Evolutionary conservation across 2,797 vertebrate species (phyloP).

Genomic region (Acanthopagrus latus): DNA sequence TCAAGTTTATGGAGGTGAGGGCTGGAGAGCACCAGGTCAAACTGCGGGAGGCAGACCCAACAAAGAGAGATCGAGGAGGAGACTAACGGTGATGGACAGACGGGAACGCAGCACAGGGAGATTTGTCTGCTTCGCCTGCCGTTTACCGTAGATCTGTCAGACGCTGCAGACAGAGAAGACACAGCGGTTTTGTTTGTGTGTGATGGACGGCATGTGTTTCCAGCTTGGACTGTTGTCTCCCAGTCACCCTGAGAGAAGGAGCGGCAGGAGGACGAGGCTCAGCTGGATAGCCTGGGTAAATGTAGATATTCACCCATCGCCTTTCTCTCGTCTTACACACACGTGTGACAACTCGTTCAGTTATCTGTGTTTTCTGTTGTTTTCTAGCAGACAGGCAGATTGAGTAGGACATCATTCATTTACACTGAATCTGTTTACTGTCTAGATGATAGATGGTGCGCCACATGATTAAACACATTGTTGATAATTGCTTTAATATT

Average conservation of each 20-base stretch:
- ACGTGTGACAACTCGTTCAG: not conserved
- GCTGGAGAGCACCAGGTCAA: not conserved
- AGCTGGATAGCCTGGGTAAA: constrained; percentile 81
- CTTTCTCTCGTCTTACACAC: not conserved
- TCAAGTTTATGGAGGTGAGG: constrained; percentile 30
- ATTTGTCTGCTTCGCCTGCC: constrained; percentile 3
- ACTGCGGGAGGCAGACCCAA: not conserved
- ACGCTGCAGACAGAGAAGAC: constrained; percentile 29
- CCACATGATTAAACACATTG: too few relatives aligned
- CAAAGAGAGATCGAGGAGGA: not conserved
- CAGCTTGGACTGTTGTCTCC: constrained; percentile 76
- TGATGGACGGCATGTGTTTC: constrained; percentile 74
- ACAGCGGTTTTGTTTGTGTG: constrained; percentile 30
- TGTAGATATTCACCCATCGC: constrained; percentile 17
- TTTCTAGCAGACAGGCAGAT: not conserved
- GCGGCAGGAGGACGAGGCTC: constrained; percentile 64
- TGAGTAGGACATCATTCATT: too few relatives aligned
- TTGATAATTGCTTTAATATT: too few relatives aligned
- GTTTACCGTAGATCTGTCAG: constrained; percentile 7
- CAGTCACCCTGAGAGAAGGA: constrained; percentile 58
- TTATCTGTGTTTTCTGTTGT: not conserved
- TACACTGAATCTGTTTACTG: too few relatives aligned
- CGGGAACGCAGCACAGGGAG: constrained; percentile 16
- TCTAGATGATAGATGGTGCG: too few relatives aligned
- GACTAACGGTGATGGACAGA: constrained; percentile 27